Evolutionary conservation across 2,888 invertebrate genomes (phyloP), one percentile per base, ranked within the genome.

Genomic region (Halictus ligatus): DNA sequence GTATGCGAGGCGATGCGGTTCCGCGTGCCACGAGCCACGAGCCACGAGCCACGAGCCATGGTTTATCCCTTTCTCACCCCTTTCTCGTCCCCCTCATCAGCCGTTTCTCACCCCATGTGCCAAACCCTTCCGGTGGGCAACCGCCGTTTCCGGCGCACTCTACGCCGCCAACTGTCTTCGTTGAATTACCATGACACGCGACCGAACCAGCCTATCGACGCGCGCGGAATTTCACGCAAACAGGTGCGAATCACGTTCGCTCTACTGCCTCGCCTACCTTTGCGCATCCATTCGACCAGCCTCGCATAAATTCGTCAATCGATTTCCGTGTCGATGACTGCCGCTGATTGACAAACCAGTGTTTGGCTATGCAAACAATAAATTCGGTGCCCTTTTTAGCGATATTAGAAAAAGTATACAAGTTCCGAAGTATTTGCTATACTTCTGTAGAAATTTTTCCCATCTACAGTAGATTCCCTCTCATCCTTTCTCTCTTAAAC

Each of bases 141-240:
- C 72, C 83, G 29, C 76, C 35, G 21, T 48, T n/a, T 54, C 50
- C n/a, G 35, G 71, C 43, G 40, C 43, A 58, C 25, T 21, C 64
- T 0, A n/a, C 72, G 10, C 60, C 58, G 54, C 10, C 58, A 25
- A 60, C 58, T 15, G 43, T 29, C 40, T 40, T 71, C 60, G 75
- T n/a, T 25, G 12, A 21, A 43, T 13, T n/a, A 43, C 21, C 43
- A 21, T 67, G 54, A 64, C 25, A 29, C 64, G 64, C 54, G 54
- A 54, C 54, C 54, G 21, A 21, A 29, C 15, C 29, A 64, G 64
- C n/a, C 46, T n/a, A 10, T 21, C 18, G 43, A 71, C 71, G 43
- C 35, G 35, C 71, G 12, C 40, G 71, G 69, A 71, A 71, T 71
- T 43, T 71, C 71, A 21, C 71, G 71, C 71, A 35, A 69, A 69